A percentile compares a stretch with the other conserved stretches of the same genome.
Conservation (phyloP, 2,113 vertebrate species). For the Seriola quinqueradiata region DNA sequence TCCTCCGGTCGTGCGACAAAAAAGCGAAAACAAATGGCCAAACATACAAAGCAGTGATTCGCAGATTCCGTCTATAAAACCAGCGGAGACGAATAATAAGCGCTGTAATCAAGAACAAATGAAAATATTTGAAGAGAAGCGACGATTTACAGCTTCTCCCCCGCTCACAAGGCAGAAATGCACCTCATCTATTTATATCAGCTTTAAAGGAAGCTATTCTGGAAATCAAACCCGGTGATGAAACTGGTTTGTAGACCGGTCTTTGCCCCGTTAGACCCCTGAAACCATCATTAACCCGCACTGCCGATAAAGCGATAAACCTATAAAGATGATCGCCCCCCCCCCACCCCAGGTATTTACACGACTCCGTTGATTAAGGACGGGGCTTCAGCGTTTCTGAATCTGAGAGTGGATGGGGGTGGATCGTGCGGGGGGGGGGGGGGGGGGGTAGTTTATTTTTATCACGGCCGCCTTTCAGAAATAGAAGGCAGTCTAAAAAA, state of each 20-base stretch:
- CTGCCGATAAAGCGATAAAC: not conserved
- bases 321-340: not conserved
- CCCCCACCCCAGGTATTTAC: slow-evolving; percentile 18
- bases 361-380: slow-evolving; percentile 16
- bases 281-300: not conserved
- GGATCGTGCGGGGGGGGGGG: slow-evolving; percentile 6
- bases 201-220: not conserved
- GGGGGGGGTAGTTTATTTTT: slow-evolving; percentile 62
- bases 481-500: slow-evolving; percentile 60
- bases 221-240: not conserved
- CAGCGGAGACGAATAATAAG: not conserved
- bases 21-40: slow-evolving; percentile 9
- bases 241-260: not conserved
- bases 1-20: not conserved
- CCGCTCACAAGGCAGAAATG: not conserved
- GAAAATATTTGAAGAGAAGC: not conserved
- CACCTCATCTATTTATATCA: not conserved
- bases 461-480: slow-evolving; percentile 63
- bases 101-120: not conserved
- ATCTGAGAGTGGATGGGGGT: slow-evolving; percentile 15
- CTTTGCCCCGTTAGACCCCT: not conserved
- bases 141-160: not conserved
- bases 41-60: not conserved
- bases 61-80: not conserved
- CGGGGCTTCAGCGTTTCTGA: slow-evolving; percentile 17